Evolutionary conservation across 2,113 vertebrate genomes (phyloP).

Genomic region (Prinia subflava): DNA sequence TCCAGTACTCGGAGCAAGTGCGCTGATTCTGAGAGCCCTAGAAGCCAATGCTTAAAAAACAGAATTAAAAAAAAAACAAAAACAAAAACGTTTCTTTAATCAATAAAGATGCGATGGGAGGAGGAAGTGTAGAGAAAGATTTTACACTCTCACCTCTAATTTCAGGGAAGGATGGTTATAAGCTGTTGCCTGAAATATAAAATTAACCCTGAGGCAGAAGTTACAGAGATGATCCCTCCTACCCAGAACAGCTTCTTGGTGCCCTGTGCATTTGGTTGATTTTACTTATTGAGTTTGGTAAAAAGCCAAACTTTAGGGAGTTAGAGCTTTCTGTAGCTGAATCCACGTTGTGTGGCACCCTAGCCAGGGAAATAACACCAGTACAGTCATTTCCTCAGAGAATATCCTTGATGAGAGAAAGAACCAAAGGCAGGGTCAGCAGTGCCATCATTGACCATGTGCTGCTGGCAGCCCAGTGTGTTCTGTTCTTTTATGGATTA

Average conservation of each 20-base stretch:
- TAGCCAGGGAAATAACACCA: background rate
- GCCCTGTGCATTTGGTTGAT: background rate
- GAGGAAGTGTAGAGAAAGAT: background rate
- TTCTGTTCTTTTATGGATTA: too few relatives aligned
- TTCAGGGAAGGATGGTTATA: conserved; percentile 37
- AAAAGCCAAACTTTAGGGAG: background rate
- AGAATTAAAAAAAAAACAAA: background rate
- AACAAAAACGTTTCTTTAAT: background rate
- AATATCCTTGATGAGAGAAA: background rate
- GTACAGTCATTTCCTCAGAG: background rate
- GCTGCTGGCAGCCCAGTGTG: background rate
- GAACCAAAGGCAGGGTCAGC: background rate
- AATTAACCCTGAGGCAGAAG: background rate
- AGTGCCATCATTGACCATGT: background rate
- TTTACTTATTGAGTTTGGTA: background rate
- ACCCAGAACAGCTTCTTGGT: background rate
- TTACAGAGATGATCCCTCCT: background rate
- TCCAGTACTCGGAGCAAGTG: background rate
- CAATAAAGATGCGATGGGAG: background rate
- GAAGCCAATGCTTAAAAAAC: background rate
- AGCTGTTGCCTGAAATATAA: background rate
- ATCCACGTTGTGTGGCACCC: background rate
- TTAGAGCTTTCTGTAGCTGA: background rate
- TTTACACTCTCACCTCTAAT: background rate
- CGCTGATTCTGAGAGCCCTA: background rate